These are phyloP conservation scores for Gastracanthus pulcherrimus DNA, from an alignment of 2,888 invertebrate genomes.

Conservation along the genomic window DNA sequence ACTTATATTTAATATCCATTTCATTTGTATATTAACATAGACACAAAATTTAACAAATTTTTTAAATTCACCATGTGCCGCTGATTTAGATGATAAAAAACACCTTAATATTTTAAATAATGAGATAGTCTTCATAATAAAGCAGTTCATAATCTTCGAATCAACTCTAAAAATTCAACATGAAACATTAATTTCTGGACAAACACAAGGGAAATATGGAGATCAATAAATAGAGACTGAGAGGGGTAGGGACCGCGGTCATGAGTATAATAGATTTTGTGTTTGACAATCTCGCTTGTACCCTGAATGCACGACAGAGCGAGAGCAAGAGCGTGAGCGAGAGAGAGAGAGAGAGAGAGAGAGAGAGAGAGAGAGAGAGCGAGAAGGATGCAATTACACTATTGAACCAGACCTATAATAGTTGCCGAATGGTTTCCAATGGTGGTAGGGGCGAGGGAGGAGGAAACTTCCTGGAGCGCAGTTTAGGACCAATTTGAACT, in stretches of 20 bases:
- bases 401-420: slow-evolving; percentile 71
- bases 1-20: too few relatives aligned
- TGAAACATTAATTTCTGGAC: neutral
- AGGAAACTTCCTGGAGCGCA: slow-evolving; percentile 68
- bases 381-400: slow-evolving; percentile 68
- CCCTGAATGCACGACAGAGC: slow-evolving; percentile 16
- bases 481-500: slow-evolving; percentile 74
- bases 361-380: neutral
- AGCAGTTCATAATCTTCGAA: too few relatives aligned
- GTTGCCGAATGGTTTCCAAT: slow-evolving; percentile 71
- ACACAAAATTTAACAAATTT: too few relatives aligned
- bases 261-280: slow-evolving; percentile 48
- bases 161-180: neutral
- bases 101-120: too few relatives aligned
- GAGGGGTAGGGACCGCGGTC: neutral
- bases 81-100: too few relatives aligned
- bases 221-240: neutral
- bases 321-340: neutral
- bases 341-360: neutral
- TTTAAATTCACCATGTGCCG: too few relatives aligned
- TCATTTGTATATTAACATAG: too few relatives aligned
- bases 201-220: neutral
- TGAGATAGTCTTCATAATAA: too few relatives aligned
- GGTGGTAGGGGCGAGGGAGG: too few relatives aligned
- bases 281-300: slow-evolving; percentile 39